A percentile compares a stretch with the other conserved stretches of the same genome.
These are phyloP conservation scores for Trachops cirrhosus DNA, from an alignment of 2,797 vertebrate species.

Conservation along the genomic window DNA sequence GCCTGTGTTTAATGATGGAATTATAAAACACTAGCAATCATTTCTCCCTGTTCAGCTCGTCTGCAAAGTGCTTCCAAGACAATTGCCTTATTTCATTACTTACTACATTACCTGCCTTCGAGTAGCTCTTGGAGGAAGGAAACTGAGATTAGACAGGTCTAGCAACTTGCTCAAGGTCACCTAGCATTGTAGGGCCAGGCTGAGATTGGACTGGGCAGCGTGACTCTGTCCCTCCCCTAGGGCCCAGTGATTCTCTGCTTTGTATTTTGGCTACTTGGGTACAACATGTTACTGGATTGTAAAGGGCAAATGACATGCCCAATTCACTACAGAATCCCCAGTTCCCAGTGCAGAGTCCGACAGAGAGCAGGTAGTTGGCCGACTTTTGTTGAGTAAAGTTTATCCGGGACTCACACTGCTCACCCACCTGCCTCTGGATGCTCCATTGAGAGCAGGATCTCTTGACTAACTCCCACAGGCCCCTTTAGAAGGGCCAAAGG, in stretches of 20 bases:
- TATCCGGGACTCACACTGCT: not conserved
- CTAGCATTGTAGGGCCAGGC: not conserved
- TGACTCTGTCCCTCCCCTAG: not conserved
- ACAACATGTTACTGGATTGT: not conserved
- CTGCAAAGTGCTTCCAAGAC: not conserved
- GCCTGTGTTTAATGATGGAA: not conserved
- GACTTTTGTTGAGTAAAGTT: not conserved
- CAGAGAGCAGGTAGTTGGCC: not conserved
- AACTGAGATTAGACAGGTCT: not conserved
- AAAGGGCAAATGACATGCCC: not conserved
- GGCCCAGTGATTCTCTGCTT: not conserved
- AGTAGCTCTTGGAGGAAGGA: not conserved
- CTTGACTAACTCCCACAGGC: not conserved
- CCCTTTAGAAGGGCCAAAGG: not conserved
- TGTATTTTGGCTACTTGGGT: not conserved
- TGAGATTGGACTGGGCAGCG: not conserved
- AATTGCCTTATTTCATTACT: not conserved
- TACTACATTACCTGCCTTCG: not conserved
- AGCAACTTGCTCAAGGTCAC: not conserved
- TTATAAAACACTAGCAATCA: not conserved
- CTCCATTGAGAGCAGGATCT: not conserved
- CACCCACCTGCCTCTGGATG: not conserved
- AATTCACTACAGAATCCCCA: not conserved
- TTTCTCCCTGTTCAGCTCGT: not conserved
- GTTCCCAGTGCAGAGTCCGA: not conserved